Base-by-base conservation (phyloP, 37 sponge, comb jelly and placozoan species). In the Mnemiopsis leidyi region DNA sequence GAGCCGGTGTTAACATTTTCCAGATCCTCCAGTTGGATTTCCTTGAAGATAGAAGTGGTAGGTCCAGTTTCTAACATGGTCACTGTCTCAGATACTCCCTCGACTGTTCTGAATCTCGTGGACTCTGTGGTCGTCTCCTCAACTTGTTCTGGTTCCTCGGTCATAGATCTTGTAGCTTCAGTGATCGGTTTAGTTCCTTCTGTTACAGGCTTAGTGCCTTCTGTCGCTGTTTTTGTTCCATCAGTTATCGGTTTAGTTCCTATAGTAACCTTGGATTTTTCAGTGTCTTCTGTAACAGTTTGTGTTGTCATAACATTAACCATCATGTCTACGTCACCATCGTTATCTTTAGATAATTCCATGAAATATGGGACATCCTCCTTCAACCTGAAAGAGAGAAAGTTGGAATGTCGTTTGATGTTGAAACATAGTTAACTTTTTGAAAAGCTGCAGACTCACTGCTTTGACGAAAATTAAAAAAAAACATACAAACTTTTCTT, bases 21-120 rank as follows among this genome's bases (percentile, higher is more conserved):
- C 61, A 71, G 30, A 18, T 28, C 30, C 75, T 71, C 75, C 75
- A 28, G 75, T n/a, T 71, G 75, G 3, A 71, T 71, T 71, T 71
- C 75, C 75, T 29, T 71, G 75, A 71, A n/a, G 75, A 71, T 5
- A 24, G 75, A n/a, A 5, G 75, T 71, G 75, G 30, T 29, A 28
- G 75, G 30, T 71, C 20, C n/a, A 18, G 75, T 48, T 48, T 48
- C 61, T 5, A 18, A 48, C 5, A 13, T 48, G 61, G 61, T 71
- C 5, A 71, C n/a, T n/a, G 75, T 28, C 75, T 71, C 75, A 13
- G 30, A 28, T 71, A 28, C 30, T 71, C 30, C 75, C 21, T 28
- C 25, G 20, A n/a, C 75, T 71, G 30, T 28, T 18, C 75, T 71
- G 30, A 71, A 71, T 29, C 75, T 29, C n/a, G 30, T 71, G 75